phyloP scores from a whole-genome alignment of 2,888 invertebrate species.

The Branchipolynoe longqiensis region DNA sequence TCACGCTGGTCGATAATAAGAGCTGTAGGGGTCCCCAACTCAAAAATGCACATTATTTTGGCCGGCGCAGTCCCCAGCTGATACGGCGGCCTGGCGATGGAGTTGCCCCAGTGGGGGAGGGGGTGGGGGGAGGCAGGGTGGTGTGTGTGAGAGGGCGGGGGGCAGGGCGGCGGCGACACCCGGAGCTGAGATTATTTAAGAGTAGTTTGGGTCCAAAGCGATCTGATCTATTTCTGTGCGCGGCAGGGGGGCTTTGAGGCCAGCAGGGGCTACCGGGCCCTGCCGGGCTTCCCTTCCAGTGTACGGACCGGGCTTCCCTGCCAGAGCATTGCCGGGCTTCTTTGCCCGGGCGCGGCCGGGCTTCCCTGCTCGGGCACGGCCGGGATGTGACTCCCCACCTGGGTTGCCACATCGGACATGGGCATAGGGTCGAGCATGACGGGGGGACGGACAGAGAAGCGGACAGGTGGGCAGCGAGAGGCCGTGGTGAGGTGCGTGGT shows the following conservation, averaged over 20 bases:
- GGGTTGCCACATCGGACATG: too few relatives aligned
- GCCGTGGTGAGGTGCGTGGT: too few relatives aligned
- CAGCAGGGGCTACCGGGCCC: too few relatives aligned
- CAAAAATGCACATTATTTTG: not conserved
- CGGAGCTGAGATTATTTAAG: slow-evolving; percentile 29
- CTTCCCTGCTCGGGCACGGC: too few relatives aligned
- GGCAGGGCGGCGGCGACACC: not conserved
- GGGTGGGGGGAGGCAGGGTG: not conserved
- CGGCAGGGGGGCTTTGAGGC: slow-evolving; percentile 36
- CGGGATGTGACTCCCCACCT: too few relatives aligned
- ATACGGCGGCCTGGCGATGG: not conserved
- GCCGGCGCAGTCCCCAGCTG: not conserved
- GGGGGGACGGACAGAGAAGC: too few relatives aligned
- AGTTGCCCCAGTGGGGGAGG: not conserved
- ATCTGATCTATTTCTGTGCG: slow-evolving; percentile 46
- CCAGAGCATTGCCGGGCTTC: not conserved
- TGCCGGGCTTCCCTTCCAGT: not conserved
- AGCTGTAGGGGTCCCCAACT: not conserved
- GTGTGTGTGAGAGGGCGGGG: not conserved
- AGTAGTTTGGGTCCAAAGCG: slow-evolving; percentile 38
- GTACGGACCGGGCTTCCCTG: not conserved
- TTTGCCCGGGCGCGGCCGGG: too few relatives aligned
- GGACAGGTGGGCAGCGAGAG: too few relatives aligned
- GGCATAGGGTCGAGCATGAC: too few relatives aligned
- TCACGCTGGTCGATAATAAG: not conserved